Base-by-base conservation (phyloP, 2,888 invertebrate species). In the Drosophila differens region DNA sequence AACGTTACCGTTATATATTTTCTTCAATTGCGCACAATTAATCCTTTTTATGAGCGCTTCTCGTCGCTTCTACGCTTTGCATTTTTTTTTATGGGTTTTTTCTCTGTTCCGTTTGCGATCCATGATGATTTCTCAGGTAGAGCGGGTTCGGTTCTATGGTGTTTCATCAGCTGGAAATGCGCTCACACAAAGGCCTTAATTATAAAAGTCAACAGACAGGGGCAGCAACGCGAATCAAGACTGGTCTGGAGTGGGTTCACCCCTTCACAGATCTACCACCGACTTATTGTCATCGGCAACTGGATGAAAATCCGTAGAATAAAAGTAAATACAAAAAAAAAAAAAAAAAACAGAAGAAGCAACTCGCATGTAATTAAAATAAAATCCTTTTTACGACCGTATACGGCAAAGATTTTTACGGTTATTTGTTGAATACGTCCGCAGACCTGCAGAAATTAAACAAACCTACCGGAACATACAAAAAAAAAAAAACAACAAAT, bases 11-110 rank as follows among this genome's bases (percentile, higher is more conserved):
- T 81, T 66, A 87, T 28, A 91, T 87, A 91, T 91, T 91, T 87
- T 90, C 91, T 91, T 91, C 90, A 91, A 91, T 91, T 91, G 91
- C 90, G 91, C 91, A 85, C 91, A 91, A 91, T 91, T 91, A 91
- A 91, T 91, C 89, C 91, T 88, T 91, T 91, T 91, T 91, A 91
- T 86, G 91, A 78, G 78, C 73, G 70, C 60, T 69, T 64, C 55
- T 39, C 57, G 30, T 25, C 59, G 41, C 53, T 55, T 60, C 39
- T 44, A 44, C 47, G 53, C 57, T 35, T 25, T 61, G 14, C 14
- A 28, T 28, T 28, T 33, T 47, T 53, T 57, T 51, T 49, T 25
- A 49, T 30, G 19, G 30, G 0, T 7, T 41, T 22, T 33, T 28
- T 25, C 4, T 2, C 39, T 14, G 37, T 52, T 22, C 9, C n/a